Evolutionary conservation across 1,140 invertebrate species (phyloP).

Genomic region (Choristoneura fumiferana): DNA sequence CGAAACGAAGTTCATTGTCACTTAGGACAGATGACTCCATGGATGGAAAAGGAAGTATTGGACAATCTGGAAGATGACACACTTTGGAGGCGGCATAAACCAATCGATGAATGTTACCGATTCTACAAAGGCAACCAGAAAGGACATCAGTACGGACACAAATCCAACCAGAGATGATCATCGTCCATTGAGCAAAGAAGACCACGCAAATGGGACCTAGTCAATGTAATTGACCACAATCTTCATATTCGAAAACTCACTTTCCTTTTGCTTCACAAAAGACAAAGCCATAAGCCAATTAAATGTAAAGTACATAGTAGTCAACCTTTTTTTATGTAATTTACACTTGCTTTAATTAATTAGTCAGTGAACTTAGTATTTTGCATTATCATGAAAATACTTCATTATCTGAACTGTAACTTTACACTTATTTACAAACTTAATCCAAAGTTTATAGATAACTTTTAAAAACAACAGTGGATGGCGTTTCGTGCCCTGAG

Average conservation of each 20-base stretch:
- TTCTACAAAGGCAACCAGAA: background rate
- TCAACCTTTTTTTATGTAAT: constrained; percentile 24
- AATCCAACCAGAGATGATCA: background rate
- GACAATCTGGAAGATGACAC: too few species aligned
- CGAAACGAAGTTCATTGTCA: background rate
- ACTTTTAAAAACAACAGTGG: constrained; percentile 77
- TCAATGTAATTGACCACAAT: constrained; percentile 5
- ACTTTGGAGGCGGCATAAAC: too few species aligned
- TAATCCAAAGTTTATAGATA: constrained; percentile 68
- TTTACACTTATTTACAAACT: constrained; percentile 32
- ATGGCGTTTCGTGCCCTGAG: constrained; percentile 71
- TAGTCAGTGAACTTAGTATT: constrained; percentile 27
- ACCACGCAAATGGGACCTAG: background rate
- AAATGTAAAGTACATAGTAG: constrained; percentile 19
- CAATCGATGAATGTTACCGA: too few species aligned
- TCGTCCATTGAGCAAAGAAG: background rate
- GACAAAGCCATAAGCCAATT: background rate
- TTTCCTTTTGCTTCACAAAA: constrained; percentile 1
- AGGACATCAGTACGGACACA: background rate
- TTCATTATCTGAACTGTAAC: constrained; percentile 29
- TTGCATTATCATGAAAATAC: constrained; percentile 19
- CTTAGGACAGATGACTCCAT: background rate
- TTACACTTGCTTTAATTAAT: constrained; percentile 27
- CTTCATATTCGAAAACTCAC: constrained; percentile 2
- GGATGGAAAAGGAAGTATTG: too few species aligned